phyloP scores from a whole-genome alignment of 2,113 vertebrate genomes.

The Tragelaphus scriptus region DNA sequence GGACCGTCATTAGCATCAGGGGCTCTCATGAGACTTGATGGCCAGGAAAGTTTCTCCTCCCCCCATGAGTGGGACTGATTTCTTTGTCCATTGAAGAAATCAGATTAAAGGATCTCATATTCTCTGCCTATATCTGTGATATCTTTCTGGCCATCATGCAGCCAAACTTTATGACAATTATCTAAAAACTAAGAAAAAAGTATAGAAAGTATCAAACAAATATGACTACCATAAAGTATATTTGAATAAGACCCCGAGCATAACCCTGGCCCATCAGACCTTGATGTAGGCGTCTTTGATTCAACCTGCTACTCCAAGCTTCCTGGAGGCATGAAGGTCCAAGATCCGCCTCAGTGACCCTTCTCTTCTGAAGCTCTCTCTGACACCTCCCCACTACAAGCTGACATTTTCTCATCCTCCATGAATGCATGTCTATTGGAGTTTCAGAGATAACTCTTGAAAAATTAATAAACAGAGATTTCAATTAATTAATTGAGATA shows the following conservation, averaged over 20 bases:
- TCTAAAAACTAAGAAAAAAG: not conserved
- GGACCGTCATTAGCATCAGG: not conserved
- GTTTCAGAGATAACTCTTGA: not conserved
- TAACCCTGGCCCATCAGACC: not conserved
- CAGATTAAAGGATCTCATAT: not conserved
- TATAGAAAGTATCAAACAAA: not conserved
- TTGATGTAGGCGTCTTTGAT: rapidly evolving
- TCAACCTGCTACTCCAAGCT: not conserved
- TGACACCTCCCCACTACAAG: not conserved
- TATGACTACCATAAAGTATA: not conserved
- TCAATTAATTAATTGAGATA: not conserved
- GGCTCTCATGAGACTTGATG: not conserved
- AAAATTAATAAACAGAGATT: not conserved
- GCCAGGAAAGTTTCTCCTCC: not conserved
- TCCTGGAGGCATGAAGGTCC: not conserved
- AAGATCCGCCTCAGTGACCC: not conserved
- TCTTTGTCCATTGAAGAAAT: not conserved
- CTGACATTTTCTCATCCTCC: not conserved
- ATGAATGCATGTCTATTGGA: not conserved
- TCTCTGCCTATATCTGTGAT: not conserved
- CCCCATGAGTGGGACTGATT: rapidly evolving
- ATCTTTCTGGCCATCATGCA: not conserved
- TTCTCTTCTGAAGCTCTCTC: not conserved
- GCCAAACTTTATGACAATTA: not conserved
- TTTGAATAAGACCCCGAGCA: not conserved